Percentiles rank a stretch among this genome's conserved stretches.
Evolutionary conservation across 2,888 invertebrate species (phyloP).

Genomic region (Lasioglossum oenotherae): DNA sequence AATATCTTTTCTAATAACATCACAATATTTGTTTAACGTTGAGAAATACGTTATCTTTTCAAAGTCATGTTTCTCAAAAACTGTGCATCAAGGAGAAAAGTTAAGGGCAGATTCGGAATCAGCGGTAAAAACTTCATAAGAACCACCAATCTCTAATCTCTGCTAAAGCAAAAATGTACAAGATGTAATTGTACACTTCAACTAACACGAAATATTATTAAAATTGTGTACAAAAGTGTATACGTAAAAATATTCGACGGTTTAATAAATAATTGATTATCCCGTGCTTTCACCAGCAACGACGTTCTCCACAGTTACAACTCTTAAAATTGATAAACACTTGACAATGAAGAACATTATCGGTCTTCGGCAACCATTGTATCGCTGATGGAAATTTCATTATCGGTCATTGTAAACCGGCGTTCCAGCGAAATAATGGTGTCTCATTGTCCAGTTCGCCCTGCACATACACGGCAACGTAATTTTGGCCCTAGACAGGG

Average conservation of each 20-base stretch:
- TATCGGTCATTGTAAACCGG: conserved; percentile 1
- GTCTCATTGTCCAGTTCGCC: not conserved
- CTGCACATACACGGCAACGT: not conserved
- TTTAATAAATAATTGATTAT: not conserved
- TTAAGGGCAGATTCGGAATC: too few species aligned
- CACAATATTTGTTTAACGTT: too few species aligned
- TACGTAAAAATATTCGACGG: not conserved
- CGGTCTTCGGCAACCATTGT: not conserved
- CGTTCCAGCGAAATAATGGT: conserved; percentile 1
- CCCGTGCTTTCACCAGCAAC: not conserved
- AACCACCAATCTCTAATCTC: too few species aligned
- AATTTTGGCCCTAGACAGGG: conserved; percentile 5
- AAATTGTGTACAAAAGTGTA: not conserved
- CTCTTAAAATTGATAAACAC: not conserved
- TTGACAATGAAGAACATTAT: not conserved
- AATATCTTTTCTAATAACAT: too few species aligned
- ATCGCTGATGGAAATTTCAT: conserved; percentile 3
- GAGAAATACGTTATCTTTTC: too few species aligned
- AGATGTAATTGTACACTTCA: too few species aligned
- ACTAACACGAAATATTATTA: not conserved
- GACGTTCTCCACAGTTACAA: not conserved
- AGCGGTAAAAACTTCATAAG: too few species aligned
- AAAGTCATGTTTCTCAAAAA: too few species aligned
- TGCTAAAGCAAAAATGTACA: too few species aligned
- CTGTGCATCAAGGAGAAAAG: too few species aligned